These are phyloP conservation scores for Brachionus calyciflorus DNA, from an alignment of 1,140 invertebrate species.

Conservation along the genomic window DNA sequence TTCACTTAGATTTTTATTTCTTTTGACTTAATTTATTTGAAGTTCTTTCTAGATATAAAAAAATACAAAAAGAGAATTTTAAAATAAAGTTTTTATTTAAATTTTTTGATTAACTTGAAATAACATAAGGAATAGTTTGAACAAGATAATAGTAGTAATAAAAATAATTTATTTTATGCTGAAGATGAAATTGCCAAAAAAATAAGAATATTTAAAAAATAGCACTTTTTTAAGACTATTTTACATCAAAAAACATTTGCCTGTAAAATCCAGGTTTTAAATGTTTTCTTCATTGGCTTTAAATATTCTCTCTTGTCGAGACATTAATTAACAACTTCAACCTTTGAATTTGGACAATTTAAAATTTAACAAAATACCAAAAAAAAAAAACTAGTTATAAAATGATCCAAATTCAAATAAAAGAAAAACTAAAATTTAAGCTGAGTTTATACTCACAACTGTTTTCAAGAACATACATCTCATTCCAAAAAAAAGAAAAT, in stretches of 20 bases:
- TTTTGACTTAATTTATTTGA: too few relatives aligned
- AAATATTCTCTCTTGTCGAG: neutral
- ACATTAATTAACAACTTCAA: neutral
- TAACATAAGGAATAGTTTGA: neutral
- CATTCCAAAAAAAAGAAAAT: neutral
- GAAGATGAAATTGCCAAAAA: conserved; percentile 4
- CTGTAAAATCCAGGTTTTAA: conserved; percentile 28
- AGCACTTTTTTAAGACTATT: too few relatives aligned
- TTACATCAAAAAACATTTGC: conserved; percentile 20
- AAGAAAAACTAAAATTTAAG: too few relatives aligned
- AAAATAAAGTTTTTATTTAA: too few relatives aligned
- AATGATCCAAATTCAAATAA: too few relatives aligned
- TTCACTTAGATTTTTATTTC: too few relatives aligned
- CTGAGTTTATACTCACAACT: conserved; percentile 35
- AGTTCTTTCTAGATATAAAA: too few relatives aligned
- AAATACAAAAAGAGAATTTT: too few relatives aligned
- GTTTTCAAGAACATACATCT: conserved; percentile 21
- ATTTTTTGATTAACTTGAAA: neutral
- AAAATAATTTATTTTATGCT: neutral
- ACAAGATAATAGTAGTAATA: neutral
- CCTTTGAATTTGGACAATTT: too few relatives aligned
- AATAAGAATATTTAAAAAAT: conserved; percentile 20
- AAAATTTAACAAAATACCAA: too few relatives aligned
- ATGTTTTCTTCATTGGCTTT: conserved; percentile 21
- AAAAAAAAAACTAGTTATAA: too few relatives aligned